Evolutionary conservation across 2,888 invertebrate genomes (phyloP).

Genomic region (Drosophila vallismaia): DNA sequence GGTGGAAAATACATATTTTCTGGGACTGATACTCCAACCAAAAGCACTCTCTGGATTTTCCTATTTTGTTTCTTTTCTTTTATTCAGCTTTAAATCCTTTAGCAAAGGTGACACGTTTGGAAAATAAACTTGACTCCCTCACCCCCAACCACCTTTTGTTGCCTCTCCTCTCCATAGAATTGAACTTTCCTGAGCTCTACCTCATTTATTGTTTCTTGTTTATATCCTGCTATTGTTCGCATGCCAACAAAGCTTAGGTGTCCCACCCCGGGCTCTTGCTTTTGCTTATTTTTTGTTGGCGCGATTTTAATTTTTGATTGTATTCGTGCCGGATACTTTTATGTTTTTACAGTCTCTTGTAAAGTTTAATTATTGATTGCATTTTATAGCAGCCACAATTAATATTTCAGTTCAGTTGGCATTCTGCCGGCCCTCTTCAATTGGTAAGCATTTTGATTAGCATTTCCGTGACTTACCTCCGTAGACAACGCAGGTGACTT

Average conservation of each 20-base stretch:
- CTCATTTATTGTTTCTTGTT: constrained; percentile 56
- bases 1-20: neutral
- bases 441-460: constrained; percentile 1
- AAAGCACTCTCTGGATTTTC: neutral
- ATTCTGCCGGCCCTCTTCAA: neutral
- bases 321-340: constrained; percentile 54
- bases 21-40: neutral
- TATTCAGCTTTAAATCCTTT: constrained; percentile 64
- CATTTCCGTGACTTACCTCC: constrained; percentile 86
- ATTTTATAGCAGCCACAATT: constrained; percentile 27
- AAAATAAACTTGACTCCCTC: constrained; percentile 61
- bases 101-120: constrained; percentile 59
- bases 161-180: constrained; percentile 50
- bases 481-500: constrained; percentile 88
- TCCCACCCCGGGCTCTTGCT: neutral
- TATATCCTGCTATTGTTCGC: constrained; percentile 43
- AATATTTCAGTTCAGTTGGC: constrained; percentile 23
- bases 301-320: constrained; percentile 70
- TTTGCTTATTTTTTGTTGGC: constrained; percentile 13
- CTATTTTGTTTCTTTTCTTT: neutral
- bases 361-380: constrained; percentile 62
- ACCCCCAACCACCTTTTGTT: constrained; percentile 34
- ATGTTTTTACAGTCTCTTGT: constrained; percentile 56
- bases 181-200: constrained; percentile 63
- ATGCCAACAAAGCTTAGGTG: constrained; percentile 7